Percentiles rank a stretch among this genome's conserved stretches.
Conservation (phyloP, 2,888 invertebrate species). For the Coenonympha arcania region DNA sequence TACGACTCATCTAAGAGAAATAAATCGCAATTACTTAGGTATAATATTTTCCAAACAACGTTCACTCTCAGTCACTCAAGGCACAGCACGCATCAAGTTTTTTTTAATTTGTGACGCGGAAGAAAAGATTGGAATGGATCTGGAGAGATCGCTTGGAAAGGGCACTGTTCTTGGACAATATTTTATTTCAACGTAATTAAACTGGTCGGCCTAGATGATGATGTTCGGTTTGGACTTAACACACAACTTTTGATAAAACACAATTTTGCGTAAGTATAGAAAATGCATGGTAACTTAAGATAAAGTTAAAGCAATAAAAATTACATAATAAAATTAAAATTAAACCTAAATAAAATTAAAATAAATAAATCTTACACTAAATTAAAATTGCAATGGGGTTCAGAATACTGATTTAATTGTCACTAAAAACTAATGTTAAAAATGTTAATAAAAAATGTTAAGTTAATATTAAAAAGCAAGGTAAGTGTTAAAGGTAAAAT, state of each 20-base stretch:
- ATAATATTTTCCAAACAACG: no score
- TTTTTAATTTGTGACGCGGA: no score
- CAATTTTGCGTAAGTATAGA: not conserved
- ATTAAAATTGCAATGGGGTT: conserved; percentile 4
- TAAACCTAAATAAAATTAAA: not conserved
- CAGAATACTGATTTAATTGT: conserved; percentile 2
- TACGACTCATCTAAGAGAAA: no score
- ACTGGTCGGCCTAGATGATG: not conserved
- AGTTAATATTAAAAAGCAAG: not conserved
- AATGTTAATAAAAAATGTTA: not conserved
- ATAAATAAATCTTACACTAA: conserved; percentile 14
- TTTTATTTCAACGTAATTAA: no score
- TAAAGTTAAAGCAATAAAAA: no score
- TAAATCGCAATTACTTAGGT: no score
- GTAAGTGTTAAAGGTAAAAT: conserved; percentile 7
- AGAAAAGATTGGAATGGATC: no score
- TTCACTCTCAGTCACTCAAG: no score
- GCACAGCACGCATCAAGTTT: no score
- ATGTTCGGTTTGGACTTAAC: not conserved
- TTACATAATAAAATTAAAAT: not conserved
- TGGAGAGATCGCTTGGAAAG: no score
- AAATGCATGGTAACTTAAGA: conserved; percentile 16
- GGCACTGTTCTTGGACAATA: no score
- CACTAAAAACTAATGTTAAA: not conserved
- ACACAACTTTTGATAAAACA: not conserved